These are phyloP conservation scores for Gortyna flavago DNA, from an alignment of 2,888 invertebrate genomes.

Conservation along the genomic window DNA sequence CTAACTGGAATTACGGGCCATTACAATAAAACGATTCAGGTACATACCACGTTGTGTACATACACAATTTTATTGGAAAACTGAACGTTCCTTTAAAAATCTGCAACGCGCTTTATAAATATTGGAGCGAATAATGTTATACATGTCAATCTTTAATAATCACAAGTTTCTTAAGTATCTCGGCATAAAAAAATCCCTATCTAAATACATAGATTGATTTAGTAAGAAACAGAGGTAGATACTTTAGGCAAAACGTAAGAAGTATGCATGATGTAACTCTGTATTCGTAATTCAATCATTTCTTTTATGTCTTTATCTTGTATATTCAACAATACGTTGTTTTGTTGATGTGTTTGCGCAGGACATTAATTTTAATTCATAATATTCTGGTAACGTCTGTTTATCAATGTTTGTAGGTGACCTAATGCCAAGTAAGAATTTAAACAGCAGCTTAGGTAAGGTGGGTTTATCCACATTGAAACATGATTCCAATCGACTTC, in stretches of 20 bases:
- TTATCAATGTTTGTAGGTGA: constrained; percentile 59
- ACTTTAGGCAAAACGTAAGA: constrained; percentile 47
- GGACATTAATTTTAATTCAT: constrained; percentile 49
- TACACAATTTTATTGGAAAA: constrained; percentile 69
- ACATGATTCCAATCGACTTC: constrained; percentile 38
- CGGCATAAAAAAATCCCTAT: constrained; percentile 66
- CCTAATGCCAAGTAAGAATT: constrained; percentile 54
- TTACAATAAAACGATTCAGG: constrained; percentile 84
- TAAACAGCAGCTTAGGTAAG: constrained; percentile 53
- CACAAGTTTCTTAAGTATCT: constrained; percentile 62
- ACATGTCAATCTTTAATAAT: constrained; percentile 58
- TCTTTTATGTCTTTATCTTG: constrained; percentile 42
- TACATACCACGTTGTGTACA: constrained; percentile 69
- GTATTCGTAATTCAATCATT: constrained; percentile 47
- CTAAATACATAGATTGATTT: constrained; percentile 57
- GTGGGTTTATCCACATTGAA: constrained; percentile 61
- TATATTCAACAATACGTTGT: constrained; percentile 36
- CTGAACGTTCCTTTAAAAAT: constrained; percentile 63
- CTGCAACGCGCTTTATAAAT: constrained; percentile 46
- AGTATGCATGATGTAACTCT: constrained; percentile 50
- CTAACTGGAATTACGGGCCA: constrained; percentile 82
- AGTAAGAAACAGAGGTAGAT: constrained; percentile 52
- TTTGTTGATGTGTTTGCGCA: constrained; percentile 28
- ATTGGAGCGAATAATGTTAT: constrained; percentile 57
- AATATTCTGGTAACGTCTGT: constrained; percentile 53